Base-by-base conservation (phyloP, 2,797 vertebrate species). In the Pangasius larnaudii region DNA sequence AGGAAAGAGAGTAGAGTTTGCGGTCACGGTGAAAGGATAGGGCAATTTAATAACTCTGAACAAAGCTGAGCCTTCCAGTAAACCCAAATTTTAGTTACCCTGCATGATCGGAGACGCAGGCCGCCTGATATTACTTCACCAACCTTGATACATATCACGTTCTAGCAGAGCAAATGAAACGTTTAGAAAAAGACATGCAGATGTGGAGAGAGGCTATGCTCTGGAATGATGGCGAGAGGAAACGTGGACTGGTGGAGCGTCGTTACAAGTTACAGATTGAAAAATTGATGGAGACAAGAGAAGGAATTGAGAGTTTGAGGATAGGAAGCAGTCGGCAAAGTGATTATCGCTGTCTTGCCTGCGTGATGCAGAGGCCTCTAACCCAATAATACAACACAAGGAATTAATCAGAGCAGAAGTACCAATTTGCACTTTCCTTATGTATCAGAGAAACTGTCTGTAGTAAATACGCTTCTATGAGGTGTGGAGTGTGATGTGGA, bases 321-420 rank as follows among this genome's bases (percentile, higher is more conserved):
- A 95, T 94, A 95, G 93, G 94, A 95, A 95, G 94, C 94, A 92
- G 93, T 91, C 90, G 90, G 92, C 91, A 93, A 94, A 93, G 93
- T 93, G 95, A 95, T 96, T 95, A 95, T 94, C 91, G 88, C 91
- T 92, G 93, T 93, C 93, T 91, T 90, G 91, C 86, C 91, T 88
- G 84, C 93, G 93, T 95, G 95, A 95, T 95, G 95, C 94, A 94
- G 89, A 92, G 88, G 88, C 53, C 77, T 93, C 91, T 92, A 90
- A 94, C 92, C 91, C 89, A 88, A 88, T 92, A 91, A 92, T 93
- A 93, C 93, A 93, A 94, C 90, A 90, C 89, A 74, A 90, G 63
- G 88, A 93, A 95, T 95, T 95, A 93, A 95, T 95, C 94, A 94
- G 91, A 88, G 89, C 88, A 84, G 82, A 91, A 81, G 86, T 92